phyloP scores from a whole-genome alignment of 1,140 invertebrate species.

The Paraescarpia echinospica region DNA sequence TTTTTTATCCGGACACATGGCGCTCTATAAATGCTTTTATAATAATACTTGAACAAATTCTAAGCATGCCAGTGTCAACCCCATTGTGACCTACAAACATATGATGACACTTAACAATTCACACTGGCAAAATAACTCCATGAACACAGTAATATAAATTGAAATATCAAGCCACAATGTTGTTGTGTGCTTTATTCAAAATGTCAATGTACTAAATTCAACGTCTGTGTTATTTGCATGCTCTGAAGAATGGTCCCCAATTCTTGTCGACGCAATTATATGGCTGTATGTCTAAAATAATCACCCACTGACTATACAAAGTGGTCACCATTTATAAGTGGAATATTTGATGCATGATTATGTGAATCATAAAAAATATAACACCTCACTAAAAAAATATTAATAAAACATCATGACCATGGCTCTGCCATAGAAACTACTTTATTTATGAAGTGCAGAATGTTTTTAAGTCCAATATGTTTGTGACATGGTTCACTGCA shows the following conservation, averaged over 20 bases:
- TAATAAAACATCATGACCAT: background rate
- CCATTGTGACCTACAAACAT: background rate
- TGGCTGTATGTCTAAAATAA: too few species aligned
- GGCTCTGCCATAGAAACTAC: background rate
- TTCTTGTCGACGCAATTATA: too few species aligned
- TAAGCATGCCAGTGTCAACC: background rate
- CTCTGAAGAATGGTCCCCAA: too few species aligned
- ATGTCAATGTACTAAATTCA: background rate
- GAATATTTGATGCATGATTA: too few species aligned
- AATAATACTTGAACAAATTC: background rate
- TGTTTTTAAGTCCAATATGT: background rate
- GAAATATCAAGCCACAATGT: background rate
- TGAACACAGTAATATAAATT: background rate
- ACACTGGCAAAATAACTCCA: background rate
- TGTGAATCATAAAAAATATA: background rate
- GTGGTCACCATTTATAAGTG: too few species aligned
- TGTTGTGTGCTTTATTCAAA: background rate
- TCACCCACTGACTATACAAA: too few species aligned
- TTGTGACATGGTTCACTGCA: background rate
- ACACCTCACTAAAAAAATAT: background rate
- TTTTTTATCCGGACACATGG: too few species aligned
- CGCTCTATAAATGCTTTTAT: too few species aligned
- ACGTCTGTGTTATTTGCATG: background rate
- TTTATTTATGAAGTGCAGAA: background rate
- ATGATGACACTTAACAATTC: background rate